A percentile compares a stretch with the other conserved stretches of the same genome.
Conservation (phyloP, 2,113 vertebrate species). For the Recurvirostra avosetta region DNA sequence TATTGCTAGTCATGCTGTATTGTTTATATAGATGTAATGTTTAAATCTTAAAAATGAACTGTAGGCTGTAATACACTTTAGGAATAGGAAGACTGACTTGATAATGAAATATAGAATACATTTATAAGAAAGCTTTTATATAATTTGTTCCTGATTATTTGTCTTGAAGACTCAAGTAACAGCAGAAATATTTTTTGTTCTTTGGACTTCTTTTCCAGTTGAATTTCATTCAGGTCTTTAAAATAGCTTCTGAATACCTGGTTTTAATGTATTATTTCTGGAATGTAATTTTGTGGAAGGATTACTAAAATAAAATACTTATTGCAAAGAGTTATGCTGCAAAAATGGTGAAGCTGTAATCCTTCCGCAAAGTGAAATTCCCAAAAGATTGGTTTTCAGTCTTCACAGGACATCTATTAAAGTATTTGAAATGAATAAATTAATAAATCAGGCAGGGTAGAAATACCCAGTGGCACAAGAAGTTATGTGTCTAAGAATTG, state of each 20-base stretch:
- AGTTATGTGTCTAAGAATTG: not conserved
- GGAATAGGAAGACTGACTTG: not conserved
- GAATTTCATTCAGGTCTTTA: not conserved
- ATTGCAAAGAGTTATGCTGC: not conserved
- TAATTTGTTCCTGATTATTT: not conserved
- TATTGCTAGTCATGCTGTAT: not conserved
- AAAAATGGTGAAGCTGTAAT: not conserved
- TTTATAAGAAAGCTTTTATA: not conserved
- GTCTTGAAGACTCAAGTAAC: not conserved
- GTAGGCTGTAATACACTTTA: not conserved
- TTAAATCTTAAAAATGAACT: not conserved
- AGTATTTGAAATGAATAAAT: not conserved
- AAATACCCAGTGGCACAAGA: too few species aligned
- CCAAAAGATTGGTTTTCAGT: not conserved
- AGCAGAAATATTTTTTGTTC: not conserved
- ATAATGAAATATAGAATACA: not conserved
- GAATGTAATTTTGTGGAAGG: not conserved
- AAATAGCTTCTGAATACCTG: not conserved
- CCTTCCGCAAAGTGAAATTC: not conserved
- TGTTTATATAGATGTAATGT: not conserved
- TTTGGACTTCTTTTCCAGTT: not conserved
- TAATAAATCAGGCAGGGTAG: not conserved
- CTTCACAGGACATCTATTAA: not conserved
- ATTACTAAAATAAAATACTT: not conserved
- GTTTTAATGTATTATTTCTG: not conserved